Percentiles rank a stretch among this genome's conserved stretches.
These are phyloP conservation scores for Pyrrhia umbra DNA, from an alignment of 2,888 invertebrate genomes.

Conservation along the genomic window DNA sequence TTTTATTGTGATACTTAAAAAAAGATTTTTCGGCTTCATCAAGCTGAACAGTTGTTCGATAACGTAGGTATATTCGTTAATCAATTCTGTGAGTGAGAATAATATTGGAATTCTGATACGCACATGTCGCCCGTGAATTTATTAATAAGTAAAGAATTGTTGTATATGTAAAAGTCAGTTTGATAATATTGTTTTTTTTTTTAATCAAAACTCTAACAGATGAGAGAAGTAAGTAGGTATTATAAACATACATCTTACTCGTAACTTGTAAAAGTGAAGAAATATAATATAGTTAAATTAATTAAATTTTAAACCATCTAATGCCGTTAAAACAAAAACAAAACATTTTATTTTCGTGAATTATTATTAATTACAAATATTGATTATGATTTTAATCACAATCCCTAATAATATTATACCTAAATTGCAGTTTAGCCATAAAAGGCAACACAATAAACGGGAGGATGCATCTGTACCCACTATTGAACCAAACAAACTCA, in stretches of 20 bases:
- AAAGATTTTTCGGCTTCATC: constrained; percentile 59
- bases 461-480: constrained; percentile 32
- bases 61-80: constrained; percentile 41
- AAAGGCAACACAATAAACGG: constrained; percentile 47
- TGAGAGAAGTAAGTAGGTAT: too few species aligned
- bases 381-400: too few species aligned
- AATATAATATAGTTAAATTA: neutral
- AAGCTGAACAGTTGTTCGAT: constrained; percentile 54
- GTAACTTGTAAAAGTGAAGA: neutral
- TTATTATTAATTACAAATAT: too few species aligned
- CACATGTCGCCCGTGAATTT: constrained; percentile 31
- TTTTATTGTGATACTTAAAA: constrained; percentile 63
- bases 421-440: constrained; percentile 22
- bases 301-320: too few species aligned
- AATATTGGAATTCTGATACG: constrained; percentile 39
- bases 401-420: constrained; percentile 20
- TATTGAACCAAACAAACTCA: constrained; percentile 37
- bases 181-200: neutral
- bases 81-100: constrained; percentile 38
- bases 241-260: neutral
- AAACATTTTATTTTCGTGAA: too few species aligned
- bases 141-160: constrained; percentile 1
- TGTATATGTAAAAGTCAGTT: neutral
- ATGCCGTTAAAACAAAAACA: too few species aligned
- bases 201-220: neutral